Percentiles rank a stretch among this genome's conserved stretches.
phyloP scores from a whole-genome alignment of 2,113 vertebrate genomes.

The Glareola pratincola region DNA sequence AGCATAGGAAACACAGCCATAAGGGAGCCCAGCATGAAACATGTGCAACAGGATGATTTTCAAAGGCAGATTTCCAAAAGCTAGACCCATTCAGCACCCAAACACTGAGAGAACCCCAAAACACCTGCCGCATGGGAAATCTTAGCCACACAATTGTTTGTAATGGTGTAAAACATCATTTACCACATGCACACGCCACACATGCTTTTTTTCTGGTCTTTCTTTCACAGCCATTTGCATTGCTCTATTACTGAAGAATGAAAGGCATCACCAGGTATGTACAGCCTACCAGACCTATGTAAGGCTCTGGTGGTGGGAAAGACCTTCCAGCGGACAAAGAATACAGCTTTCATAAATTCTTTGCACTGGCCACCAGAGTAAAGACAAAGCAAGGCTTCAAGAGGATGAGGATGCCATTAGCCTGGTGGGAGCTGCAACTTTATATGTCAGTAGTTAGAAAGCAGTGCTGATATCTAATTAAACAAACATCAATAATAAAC shows the following conservation, averaged over 20 bases:
- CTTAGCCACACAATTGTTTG: accelerated
- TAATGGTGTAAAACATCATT: neutral
- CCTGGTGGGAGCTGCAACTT: neutral
- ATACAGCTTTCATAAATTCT: neutral
- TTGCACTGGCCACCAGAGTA: neutral
- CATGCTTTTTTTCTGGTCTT: neutral
- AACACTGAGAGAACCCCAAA: neutral
- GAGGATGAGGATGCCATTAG: neutral
- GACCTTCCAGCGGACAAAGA: neutral
- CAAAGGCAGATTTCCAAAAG: constrained; percentile 1
- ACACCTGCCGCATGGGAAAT: neutral
- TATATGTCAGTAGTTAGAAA: neutral
- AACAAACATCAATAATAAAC: neutral
- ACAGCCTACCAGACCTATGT: neutral
- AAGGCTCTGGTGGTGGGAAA: neutral
- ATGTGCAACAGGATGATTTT: neutral
- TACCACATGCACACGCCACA: too few species aligned
- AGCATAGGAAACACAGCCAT: neutral
- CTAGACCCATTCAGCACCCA: neutral
- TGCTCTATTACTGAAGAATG: neutral
- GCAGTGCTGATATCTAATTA: neutral
- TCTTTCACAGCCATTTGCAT: neutral
- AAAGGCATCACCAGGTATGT: neutral
- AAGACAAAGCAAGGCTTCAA: neutral
- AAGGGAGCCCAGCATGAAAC: neutral